phyloP scores from a whole-genome alignment of 2,113 vertebrate species.

The Pseudonaja textilis region DNA sequence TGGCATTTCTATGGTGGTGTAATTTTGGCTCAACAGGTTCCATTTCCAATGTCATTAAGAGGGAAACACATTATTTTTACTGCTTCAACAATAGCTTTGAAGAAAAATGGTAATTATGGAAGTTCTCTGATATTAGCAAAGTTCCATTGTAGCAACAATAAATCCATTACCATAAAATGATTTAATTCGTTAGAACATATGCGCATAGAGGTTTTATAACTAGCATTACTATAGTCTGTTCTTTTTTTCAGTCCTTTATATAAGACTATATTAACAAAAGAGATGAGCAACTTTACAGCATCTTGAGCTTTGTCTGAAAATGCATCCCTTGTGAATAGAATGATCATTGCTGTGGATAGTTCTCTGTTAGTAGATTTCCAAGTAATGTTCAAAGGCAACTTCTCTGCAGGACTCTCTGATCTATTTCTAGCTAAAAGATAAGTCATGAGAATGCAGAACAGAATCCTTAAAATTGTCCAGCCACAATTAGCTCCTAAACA shows the following conservation, averaged over 20 bases:
- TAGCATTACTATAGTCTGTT: background rate
- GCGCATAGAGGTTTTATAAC: background rate
- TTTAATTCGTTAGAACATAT: background rate
- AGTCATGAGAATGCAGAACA: background rate
- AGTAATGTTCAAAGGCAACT: background rate
- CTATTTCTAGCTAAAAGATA: background rate
- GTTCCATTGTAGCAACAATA: background rate
- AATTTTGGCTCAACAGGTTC: constrained; percentile 7
- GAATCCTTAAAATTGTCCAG: background rate
- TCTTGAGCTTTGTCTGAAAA: background rate
- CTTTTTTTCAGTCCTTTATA: background rate
- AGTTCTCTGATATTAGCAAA: background rate
- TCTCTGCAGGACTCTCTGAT: background rate
- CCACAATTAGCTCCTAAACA: background rate
- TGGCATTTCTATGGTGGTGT: constrained; percentile 12
- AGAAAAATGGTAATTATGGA: background rate
- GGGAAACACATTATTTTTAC: background rate
- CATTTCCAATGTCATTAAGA: background rate
- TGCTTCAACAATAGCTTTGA: background rate
- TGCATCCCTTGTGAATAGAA: background rate
- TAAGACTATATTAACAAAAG: background rate
- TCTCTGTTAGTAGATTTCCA: background rate
- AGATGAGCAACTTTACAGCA: background rate
- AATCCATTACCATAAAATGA: background rate
- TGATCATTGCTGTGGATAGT: background rate